Evolutionary conservation across 2,888 invertebrate species (phyloP).

Genomic region (Macrophya alboannulata): DNA sequence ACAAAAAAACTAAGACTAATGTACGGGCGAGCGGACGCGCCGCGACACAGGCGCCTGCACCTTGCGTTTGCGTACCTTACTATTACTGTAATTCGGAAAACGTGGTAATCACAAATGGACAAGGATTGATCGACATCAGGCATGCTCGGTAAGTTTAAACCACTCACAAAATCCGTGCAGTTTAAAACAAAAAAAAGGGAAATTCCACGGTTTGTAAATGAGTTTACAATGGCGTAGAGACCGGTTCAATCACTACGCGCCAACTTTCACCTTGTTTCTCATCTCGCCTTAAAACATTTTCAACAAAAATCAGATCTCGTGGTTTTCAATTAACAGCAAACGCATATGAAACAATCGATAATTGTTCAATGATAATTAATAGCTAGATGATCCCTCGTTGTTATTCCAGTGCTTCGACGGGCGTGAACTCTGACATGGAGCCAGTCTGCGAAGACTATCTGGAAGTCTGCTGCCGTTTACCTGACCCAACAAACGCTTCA

Average conservation of each 20-base stretch:
- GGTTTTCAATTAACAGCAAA: not conserved
- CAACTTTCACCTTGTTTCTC: not conserved
- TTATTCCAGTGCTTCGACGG: not conserved
- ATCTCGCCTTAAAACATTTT: not conserved
- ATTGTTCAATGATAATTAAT: not conserved
- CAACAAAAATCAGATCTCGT: not conserved
- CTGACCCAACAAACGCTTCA: not conserved
- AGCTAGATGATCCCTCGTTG: not conserved
- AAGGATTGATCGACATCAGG: slow-evolving; percentile 30
- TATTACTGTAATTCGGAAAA: slow-evolving; percentile 32
- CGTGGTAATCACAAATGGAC: slow-evolving; percentile 16
- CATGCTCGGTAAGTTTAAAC: not conserved
- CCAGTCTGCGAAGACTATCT: slow-evolving; percentile 69
- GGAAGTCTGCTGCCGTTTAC: slow-evolving; percentile 69
- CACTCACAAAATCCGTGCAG: not conserved
- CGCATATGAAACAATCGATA: not conserved
- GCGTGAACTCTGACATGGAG: not conserved
- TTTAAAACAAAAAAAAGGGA: too few species aligned
- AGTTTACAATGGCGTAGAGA: not conserved
- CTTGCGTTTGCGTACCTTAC: slow-evolving; percentile 43
- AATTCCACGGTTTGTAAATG: not conserved
- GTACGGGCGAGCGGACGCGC: not conserved
- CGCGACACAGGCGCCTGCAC: not conserved
- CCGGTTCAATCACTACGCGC: not conserved
- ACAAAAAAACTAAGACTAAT: not conserved